Base-by-base conservation (phyloP, 2,797 vertebrate species). In the Amblyopsis hoosieri region DNA sequence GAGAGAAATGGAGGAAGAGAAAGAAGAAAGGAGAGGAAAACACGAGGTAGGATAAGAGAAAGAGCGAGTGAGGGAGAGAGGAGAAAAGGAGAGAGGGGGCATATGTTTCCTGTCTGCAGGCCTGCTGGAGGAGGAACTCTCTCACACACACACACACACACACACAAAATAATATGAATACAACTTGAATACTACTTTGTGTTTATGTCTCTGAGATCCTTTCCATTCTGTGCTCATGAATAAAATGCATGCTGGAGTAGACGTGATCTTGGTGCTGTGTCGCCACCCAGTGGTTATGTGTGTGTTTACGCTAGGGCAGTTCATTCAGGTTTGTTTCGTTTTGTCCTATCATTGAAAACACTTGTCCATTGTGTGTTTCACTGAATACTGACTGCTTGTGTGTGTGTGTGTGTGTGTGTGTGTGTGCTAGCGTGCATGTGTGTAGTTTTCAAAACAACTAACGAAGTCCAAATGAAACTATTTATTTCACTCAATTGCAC, bases 21-120 rank as follows among this genome's bases (percentile, higher is more conserved):
- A 59, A 66, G 50, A 66, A 69, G 71, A 65, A 54, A 61, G 67
- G 76, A 49, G 54, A 42, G 64, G 75, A 64, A 59, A 58, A 77
- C 74, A 53, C 66, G 70, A 60, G 69, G 58, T 72, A 74, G 68
- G 75, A 73, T 31, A 67, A 61, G 68, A 74, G 33, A 66, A 66
- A 79, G 54, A 49, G 85, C 85, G 77, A 75, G 71, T 64, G 85
- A 63, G 86, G 90, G 88, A 87, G 90, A 86, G 73, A 87, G 89
- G 92, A 93, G 89, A 91, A 91, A 91, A 83, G 57, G 82, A 81
- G 86, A 83, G 82, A 79, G 71, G 62, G 85, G 90, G 93, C 94
- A 95, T 95, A 94, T 95, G 94, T 92, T 97, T 98, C 95, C 96
- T 93, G 93, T 93, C 89, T 92, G 91, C 86, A 66, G 72, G 76